Evolutionary conservation across 2,888 invertebrate species (phyloP).

Genomic region (Scaptodrosophila latifasciaeformis): DNA sequence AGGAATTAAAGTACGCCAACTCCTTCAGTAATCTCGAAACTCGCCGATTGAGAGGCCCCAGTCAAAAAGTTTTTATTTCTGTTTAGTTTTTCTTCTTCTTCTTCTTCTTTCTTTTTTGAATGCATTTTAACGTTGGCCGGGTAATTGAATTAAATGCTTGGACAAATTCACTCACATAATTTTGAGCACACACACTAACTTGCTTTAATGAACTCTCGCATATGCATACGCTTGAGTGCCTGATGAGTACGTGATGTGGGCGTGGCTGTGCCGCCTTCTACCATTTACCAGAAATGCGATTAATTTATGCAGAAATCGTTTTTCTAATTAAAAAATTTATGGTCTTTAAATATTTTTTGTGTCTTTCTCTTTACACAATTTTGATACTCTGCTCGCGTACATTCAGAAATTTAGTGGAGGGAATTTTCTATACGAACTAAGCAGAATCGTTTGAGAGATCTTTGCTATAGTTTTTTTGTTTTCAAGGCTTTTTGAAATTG

Average conservation of each 20-base stretch:
- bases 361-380: background rate
- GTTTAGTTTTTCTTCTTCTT: background rate
- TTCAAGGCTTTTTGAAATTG: too few relatives aligned
- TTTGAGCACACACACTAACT: background rate
- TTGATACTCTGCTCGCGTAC: too few relatives aligned
- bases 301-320: constrained; percentile 29
- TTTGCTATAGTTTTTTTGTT: too few relatives aligned
- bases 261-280: background rate
- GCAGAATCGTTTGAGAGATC: too few relatives aligned
- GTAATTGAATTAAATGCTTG: constrained; percentile 2
- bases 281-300: background rate
- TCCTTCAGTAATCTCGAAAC: too few relatives aligned
- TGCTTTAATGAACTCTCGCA: too few relatives aligned
- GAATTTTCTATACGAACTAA: too few relatives aligned
- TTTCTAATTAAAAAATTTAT: constrained; percentile 23
- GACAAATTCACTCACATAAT: background rate
- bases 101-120: background rate
- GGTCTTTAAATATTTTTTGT: constrained; percentile 12
- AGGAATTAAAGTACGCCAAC: too few relatives aligned
- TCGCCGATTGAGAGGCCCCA: too few relatives aligned
- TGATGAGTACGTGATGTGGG: constrained; percentile 4
- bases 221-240: background rate
- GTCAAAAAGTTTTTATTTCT: too few relatives aligned
- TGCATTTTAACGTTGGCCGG: background rate
- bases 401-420: too few relatives aligned